A percentile compares a stretch with the other conserved stretches of the same genome.
Conservation (phyloP, 2,113 vertebrate species). For the Centropus unirufus region DNA sequence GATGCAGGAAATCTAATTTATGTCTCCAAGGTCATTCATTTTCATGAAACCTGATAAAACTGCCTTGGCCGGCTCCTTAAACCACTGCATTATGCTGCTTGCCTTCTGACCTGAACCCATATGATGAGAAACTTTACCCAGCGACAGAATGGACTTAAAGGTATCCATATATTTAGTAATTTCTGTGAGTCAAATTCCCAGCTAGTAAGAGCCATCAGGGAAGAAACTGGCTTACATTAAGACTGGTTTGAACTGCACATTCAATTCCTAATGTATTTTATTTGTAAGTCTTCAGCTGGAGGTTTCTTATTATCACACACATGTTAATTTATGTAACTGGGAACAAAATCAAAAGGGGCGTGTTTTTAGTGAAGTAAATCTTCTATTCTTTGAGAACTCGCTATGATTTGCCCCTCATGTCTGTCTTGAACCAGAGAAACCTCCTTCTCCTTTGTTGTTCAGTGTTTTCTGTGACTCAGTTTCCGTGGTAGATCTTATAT, state of each 20-base stretch:
- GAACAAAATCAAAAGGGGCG: neutral
- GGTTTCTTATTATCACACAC: neutral
- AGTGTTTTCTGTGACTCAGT: neutral
- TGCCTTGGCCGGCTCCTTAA: conserved; percentile 47
- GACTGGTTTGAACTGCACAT: neutral
- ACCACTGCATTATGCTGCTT: conserved; percentile 41
- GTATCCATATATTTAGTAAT: neutral
- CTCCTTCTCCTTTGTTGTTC: neutral
- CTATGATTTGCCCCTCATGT: neutral
- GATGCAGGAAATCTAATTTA: conserved; percentile 57
- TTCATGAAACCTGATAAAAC: conserved; percentile 57
- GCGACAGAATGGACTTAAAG: neutral
- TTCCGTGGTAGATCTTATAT: neutral
- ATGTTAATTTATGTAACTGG: neutral
- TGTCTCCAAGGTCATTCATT: conserved; percentile 62
- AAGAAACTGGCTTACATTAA: neutral
- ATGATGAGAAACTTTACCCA: neutral
- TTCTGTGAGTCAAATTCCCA: neutral
- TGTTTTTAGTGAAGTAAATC: neutral
- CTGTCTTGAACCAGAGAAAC: neutral
- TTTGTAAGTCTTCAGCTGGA: neutral
- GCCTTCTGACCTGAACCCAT: neutral
- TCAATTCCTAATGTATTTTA: neutral
- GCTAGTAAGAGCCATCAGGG: neutral
- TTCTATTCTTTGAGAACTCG: neutral